Conservation (phyloP, 2,888 invertebrate species). For the Galerucella pusilla region DNA sequence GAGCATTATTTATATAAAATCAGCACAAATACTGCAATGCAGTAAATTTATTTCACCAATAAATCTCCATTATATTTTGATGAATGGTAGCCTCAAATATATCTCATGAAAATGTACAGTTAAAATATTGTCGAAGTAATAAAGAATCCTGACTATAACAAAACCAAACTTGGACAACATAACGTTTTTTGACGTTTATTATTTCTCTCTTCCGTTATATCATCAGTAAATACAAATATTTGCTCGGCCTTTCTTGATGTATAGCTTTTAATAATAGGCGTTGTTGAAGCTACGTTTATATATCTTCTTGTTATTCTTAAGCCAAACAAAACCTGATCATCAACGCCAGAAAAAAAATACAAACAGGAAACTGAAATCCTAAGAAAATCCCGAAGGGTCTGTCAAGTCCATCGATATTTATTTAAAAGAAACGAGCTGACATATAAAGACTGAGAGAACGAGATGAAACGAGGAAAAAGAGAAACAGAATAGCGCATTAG, state of each 20-base stretch:
- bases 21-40: no score
- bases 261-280: neutral
- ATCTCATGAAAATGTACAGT: no score
- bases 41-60: no score
- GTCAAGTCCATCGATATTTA: constrained; percentile 25
- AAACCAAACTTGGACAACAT: no score
- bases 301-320: neutral
- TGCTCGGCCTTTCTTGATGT: neutral
- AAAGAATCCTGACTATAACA: no score
- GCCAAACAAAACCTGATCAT: neutral
- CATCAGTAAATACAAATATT: neutral
- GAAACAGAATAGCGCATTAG: neutral
- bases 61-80: no score
- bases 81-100: no score
- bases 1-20: no score
- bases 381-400: constrained; percentile 13
- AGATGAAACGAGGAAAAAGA: neutral
- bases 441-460: constrained; percentile 3
- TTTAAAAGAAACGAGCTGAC: constrained; percentile 16
- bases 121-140: no score
- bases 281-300: neutral
- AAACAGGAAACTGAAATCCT: constrained; percentile 7
- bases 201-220: neutral
- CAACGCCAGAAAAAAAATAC: neutral
- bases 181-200: neutral